Evolutionary conservation across 2,797 vertebrate species (phyloP).

Genomic region (Falco cherrug): DNA sequence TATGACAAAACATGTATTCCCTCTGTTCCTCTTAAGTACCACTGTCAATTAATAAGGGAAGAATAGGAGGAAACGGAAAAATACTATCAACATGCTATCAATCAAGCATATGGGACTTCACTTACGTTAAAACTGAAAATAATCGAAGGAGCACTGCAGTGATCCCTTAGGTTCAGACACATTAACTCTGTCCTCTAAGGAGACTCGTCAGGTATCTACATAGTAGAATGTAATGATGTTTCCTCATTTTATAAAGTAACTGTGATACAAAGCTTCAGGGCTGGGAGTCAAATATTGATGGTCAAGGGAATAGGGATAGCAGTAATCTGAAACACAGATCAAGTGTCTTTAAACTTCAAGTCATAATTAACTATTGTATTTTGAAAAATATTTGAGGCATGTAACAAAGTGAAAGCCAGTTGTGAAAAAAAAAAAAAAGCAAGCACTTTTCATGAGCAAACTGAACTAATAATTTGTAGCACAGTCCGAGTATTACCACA

Average conservation of each 20-base stretch:
- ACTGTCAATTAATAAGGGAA: not conserved
- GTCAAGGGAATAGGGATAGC: fast-evolving
- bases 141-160: not conserved
- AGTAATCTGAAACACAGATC: not conserved
- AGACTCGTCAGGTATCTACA: not conserved
- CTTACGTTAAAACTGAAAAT: not conserved
- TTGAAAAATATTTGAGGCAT: not conserved
- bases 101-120: not conserved
- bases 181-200: not conserved
- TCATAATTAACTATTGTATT: not conserved
- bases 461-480: not conserved
- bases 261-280: not conserved
- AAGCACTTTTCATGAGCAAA: not conserved
- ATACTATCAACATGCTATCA: not conserved
- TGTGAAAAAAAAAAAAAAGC: not conserved
- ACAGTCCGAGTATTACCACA: not conserved
- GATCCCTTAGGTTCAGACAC: not conserved
- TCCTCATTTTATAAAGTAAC: not conserved
- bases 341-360: not conserved
- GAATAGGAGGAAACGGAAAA: not conserved
- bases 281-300: not conserved
- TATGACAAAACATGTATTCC: not conserved
- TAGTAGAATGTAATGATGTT: fast-evolving
- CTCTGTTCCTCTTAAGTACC: not conserved
- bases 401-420: not conserved